Base-by-base conservation (phyloP, 2,888 invertebrate genomes). In the Yponomeuta malinellus region DNA sequence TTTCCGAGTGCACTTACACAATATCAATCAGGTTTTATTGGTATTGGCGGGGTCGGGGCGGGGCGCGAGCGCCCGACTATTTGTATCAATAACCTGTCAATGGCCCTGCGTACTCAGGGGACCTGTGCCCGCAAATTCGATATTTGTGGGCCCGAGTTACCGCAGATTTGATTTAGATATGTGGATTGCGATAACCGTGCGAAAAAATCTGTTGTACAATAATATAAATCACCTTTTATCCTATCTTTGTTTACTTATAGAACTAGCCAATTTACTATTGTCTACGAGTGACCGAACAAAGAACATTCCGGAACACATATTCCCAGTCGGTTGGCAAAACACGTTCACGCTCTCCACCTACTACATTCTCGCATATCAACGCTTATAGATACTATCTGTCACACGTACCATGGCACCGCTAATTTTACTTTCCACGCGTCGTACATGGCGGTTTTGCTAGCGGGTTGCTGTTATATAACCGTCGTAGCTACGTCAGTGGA, bases 81-180 rank as follows among this genome's bases (percentile, higher is more conserved):
- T 92, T 90, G 92, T 91, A 91, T 92, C 92, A 91, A 90, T 92
- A 92, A 92, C 92, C 91, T 92, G 93, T 93, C 92, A 93, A 93
- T 92, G 90, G 89, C 82, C 86, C 84, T 83, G 84, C 86, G 79
- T 81, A 81, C 89, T 86, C 79, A 78, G 74, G 90, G 89, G 90
- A 90, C 83, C 81, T 83, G 81, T 83, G 84, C 83, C 85, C 81
- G 81, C 80, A 81, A 82, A 82, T 80, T 81, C 86, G 83, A 84
- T 85, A 82, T 86, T 83, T 82, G 84, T 67, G 67, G 12, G 67
- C 67, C 67, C 80, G 81, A 79, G 73, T 81, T 85, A 87, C 82
- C 88, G 86, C 78, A 80, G 89, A 89, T 93, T 92, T 89, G 90
- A 88, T 91, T 89, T 64, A 48, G 70, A 88, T 84, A 77, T 83